These are phyloP conservation scores for Chymomyza caudatula DNA, from an alignment of 2,888 invertebrate species.

Conservation along the genomic window DNA sequence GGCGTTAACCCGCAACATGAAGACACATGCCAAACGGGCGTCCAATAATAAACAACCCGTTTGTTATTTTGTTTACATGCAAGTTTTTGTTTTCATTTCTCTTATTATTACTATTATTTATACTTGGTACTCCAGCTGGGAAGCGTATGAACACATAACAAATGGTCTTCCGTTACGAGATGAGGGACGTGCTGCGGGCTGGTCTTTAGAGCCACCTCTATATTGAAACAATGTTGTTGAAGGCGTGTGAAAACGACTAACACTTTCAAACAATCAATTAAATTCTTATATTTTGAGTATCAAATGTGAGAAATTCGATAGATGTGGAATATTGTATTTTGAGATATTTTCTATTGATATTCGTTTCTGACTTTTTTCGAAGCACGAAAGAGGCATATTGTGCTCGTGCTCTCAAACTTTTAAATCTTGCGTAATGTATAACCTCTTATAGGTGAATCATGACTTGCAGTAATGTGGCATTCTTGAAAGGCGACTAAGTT, in stretches of 20 bases:
- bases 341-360: too few species aligned
- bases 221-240: not conserved
- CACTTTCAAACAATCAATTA: constrained; percentile 19
- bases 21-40: constrained; percentile 58
- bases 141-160: not conserved
- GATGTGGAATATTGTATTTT: not conserved
- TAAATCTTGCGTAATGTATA: too few species aligned
- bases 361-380: too few species aligned
- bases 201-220: not conserved
- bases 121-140: not conserved
- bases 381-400: too few species aligned
- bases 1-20: constrained; percentile 39
- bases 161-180: not conserved
- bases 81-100: constrained; percentile 7
- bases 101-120: not conserved
- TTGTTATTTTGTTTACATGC: constrained; percentile 42
- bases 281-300: not conserved
- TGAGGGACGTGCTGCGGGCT: not conserved
- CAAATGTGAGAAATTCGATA: not conserved
- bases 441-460: too few species aligned
- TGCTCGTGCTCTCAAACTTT: too few species aligned
- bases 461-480: too few species aligned
- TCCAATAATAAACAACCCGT: constrained; percentile 58
- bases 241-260: not conserved
- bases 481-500: too few species aligned